Evolutionary conservation across 2,888 invertebrate species (phyloP).

Genomic region (Drosophila mercatorum): DNA sequence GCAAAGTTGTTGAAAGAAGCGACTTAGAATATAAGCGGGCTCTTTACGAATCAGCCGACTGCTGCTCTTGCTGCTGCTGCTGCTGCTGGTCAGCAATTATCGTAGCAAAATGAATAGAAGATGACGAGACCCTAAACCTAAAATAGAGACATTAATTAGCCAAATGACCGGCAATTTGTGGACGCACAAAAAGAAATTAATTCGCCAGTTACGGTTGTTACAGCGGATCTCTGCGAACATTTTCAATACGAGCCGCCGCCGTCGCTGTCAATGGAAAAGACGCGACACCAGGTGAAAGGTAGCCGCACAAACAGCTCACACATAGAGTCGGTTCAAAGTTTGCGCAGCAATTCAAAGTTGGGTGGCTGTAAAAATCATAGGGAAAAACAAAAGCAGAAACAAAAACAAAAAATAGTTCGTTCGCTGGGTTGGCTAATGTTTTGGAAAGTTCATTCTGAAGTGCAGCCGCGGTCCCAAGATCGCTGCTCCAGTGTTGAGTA

Average conservation of each 20-base stretch:
- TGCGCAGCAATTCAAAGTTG: slow-evolving; percentile 46
- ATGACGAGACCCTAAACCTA: slow-evolving; percentile 68
- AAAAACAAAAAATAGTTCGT: slow-evolving; percentile 9
- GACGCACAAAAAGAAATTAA: slow-evolving; percentile 70
- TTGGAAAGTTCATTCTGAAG: slow-evolving; percentile 74
- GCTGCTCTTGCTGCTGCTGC: slow-evolving; percentile 7
- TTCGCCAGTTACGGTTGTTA: slow-evolving; percentile 79
- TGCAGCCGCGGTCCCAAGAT: slow-evolving; percentile 53
- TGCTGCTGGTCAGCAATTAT: slow-evolving; percentile 42
- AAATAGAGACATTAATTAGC: slow-evolving; percentile 80
- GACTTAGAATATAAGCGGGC: slow-evolving; percentile 50
- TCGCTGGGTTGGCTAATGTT: slow-evolving; percentile 55
- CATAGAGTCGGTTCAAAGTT: slow-evolving; percentile 45
- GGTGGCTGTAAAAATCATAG: slow-evolving; percentile 27
- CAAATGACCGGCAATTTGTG: slow-evolving; percentile 74
- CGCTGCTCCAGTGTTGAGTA: slow-evolving; percentile 32
- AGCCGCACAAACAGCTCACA: slow-evolving; percentile 22
- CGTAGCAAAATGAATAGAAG: slow-evolving; percentile 47
- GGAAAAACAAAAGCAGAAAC: not conserved
- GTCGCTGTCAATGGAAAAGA: slow-evolving; percentile 21
- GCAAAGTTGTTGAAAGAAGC: slow-evolving; percentile 41
- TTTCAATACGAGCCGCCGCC: slow-evolving; percentile 34
- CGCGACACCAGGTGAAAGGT: slow-evolving; percentile 63
- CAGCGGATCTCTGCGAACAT: slow-evolving; percentile 56
- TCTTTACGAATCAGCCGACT: slow-evolving; percentile 36